Percentiles rank a stretch among this genome's conserved stretches.
These are phyloP conservation scores for Pogonognathellus flavescens DNA, from an alignment of 1,140 invertebrate genomes.

Conservation along the genomic window DNA sequence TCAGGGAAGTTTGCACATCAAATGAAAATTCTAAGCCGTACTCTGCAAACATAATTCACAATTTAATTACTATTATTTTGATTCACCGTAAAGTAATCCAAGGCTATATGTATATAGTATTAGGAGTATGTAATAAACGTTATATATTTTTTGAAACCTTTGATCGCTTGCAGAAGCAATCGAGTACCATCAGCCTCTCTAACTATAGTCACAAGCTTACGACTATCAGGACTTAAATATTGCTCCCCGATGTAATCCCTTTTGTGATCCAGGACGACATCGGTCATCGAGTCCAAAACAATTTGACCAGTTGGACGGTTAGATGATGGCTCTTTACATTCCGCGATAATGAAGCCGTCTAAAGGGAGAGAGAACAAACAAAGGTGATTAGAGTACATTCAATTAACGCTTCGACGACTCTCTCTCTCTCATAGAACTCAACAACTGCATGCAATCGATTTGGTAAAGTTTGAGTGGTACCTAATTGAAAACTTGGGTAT, in stretches of 20 bases:
- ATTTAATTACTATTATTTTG: too few species aligned
- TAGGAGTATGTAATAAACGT: too few species aligned
- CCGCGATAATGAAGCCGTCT: conserved; percentile 82
- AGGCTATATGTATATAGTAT: too few species aligned
- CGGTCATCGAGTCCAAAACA: conserved; percentile 83
- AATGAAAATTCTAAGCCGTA: conserved; percentile 79
- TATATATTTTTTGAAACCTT: conserved; percentile 69
- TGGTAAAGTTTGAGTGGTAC: too few species aligned
- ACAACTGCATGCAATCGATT: too few species aligned
- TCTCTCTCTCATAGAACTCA: too few species aligned
- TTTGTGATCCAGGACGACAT: conserved; percentile 79
- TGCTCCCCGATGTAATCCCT: conserved; percentile 77
- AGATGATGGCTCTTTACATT: conserved; percentile 80
- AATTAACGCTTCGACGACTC: too few species aligned
- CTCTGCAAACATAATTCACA: conserved; percentile 70
- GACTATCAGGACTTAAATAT: conserved; percentile 80
- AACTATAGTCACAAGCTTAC: conserved; percentile 80
- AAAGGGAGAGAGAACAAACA: conserved; percentile 56
- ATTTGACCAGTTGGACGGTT: conserved; percentile 78
- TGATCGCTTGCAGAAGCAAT: conserved; percentile 80
- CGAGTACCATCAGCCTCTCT: conserved; percentile 75
- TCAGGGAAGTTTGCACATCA: conserved; percentile 83
- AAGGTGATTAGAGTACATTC: neutral
- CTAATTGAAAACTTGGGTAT: too few species aligned
- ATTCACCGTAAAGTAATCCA: too few species aligned